A percentile compares a stretch with the other conserved stretches of the same genome.
Evolutionary conservation across 1,140 invertebrate genomes (phyloP).

Genomic region (Drosophila watanabei): DNA sequence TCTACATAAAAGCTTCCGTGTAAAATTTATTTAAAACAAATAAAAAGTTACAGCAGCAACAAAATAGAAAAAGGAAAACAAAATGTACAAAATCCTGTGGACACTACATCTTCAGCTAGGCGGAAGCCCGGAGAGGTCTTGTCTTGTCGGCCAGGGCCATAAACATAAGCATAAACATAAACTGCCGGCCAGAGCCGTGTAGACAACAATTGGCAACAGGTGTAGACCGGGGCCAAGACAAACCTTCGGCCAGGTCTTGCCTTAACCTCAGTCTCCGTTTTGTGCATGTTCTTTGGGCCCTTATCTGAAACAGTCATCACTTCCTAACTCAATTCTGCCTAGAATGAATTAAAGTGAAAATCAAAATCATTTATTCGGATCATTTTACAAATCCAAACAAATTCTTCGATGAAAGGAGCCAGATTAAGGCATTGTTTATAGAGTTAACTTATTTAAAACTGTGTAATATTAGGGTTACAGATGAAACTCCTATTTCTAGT

Average conservation of each 20-base stretch:
- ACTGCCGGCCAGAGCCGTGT: constrained; percentile 48
- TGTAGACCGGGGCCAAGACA: constrained; percentile 63
- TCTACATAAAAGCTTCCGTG: constrained; percentile 82
- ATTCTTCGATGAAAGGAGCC: too few relatives aligned
- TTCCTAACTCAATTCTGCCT: constrained; percentile 4
- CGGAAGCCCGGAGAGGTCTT: constrained; percentile 54
- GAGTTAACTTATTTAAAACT: background rate
- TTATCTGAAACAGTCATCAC: constrained; percentile 54
- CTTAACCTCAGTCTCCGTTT: constrained; percentile 16
- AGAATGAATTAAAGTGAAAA: background rate
- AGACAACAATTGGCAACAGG: constrained; percentile 80
- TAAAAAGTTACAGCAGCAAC: constrained; percentile 50
- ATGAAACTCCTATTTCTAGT: background rate
- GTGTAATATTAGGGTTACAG: background rate
- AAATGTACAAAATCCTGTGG: constrained; percentile 58
- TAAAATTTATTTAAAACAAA: constrained; percentile 84
- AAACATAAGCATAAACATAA: constrained; percentile 76
- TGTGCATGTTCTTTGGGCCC: constrained; percentile 39
- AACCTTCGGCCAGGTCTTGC: constrained; percentile 51
- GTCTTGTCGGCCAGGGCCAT: constrained; percentile 60
- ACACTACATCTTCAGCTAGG: constrained; percentile 64
- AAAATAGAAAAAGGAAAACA: constrained; percentile 17
- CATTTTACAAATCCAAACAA: background rate
- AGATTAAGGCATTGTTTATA: too few relatives aligned
- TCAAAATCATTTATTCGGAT: background rate